These are phyloP conservation scores for Apaloderma vittatum DNA, from an alignment of 2,113 vertebrate genomes.

Conservation along the genomic window DNA sequence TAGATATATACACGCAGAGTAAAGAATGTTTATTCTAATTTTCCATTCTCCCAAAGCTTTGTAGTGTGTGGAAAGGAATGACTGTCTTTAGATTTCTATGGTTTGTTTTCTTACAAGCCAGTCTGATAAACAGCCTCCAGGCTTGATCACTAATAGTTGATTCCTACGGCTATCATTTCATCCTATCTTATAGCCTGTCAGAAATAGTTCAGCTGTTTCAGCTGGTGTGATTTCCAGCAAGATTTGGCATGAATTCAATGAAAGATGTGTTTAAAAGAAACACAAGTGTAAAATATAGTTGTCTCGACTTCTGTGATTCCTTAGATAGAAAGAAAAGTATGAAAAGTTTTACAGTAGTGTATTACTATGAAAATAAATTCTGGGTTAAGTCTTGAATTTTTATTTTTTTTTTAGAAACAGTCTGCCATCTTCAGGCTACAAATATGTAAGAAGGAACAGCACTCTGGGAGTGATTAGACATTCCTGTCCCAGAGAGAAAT, in stretches of 20 bases:
- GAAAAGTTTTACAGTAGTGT: neutral
- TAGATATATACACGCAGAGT: neutral
- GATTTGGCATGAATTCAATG: neutral
- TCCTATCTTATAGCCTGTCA: neutral
- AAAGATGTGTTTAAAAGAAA: neutral
- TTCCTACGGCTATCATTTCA: neutral
- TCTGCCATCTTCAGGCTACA: neutral
- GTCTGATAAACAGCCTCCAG: neutral
- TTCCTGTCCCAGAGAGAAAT: neutral
- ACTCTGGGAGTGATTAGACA: neutral
- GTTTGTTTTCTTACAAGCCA: neutral
- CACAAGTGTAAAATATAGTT: neutral
- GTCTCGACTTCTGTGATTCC: neutral
- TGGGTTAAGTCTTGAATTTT: neutral
- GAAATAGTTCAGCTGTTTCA: neutral
- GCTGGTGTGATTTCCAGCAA: neutral
- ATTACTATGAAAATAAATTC: neutral
- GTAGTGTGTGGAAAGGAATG: neutral
- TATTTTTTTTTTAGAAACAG: neutral
- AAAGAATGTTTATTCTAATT: neutral
- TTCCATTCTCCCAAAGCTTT: neutral
- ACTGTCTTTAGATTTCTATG: neutral
- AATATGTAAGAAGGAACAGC: neutral
- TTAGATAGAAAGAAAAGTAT: neutral
- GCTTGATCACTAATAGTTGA: neutral